phyloP scores from a whole-genome alignment of 2,113 vertebrate species.

The Pogonocichla stellata region DNA sequence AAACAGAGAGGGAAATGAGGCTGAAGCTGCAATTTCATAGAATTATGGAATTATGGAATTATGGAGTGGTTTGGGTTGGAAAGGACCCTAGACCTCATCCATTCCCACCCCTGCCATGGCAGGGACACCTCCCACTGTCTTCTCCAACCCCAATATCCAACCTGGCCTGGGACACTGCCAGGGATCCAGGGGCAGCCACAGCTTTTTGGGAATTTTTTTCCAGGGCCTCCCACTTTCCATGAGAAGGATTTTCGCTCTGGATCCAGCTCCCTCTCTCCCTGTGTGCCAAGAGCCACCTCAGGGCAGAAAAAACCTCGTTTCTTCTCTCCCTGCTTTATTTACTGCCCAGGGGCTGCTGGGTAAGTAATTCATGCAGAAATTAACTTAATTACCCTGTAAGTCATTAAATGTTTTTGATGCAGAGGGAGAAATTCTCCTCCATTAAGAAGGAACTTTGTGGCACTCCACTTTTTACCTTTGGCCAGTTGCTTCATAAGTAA shows the following conservation, averaged over 20 bases:
- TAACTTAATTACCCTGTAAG: constrained; percentile 12
- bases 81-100: background rate
- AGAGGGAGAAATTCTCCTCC: background rate
- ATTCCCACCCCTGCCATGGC: background rate
- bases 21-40: background rate
- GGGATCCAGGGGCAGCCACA: background rate
- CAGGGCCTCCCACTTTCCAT: background rate
- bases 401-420: background rate
- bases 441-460: background rate
- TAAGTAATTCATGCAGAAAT: constrained; percentile 16
- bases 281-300: background rate
- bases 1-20: background rate
- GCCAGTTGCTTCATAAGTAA: background rate
- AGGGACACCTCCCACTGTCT: too few species aligned
- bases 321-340: background rate
- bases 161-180: background rate
- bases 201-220: background rate
- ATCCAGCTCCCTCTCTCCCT: background rate
- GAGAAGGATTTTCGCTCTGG: background rate
- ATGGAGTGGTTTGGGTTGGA: background rate
- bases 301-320: background rate
- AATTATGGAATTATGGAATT: background rate
- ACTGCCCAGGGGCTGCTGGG: background rate
- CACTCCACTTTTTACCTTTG: background rate
- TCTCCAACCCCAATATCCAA: background rate